These are phyloP conservation scores for Orthosia cruda DNA, from an alignment of 2,888 invertebrate genomes.

Conservation along the genomic window DNA sequence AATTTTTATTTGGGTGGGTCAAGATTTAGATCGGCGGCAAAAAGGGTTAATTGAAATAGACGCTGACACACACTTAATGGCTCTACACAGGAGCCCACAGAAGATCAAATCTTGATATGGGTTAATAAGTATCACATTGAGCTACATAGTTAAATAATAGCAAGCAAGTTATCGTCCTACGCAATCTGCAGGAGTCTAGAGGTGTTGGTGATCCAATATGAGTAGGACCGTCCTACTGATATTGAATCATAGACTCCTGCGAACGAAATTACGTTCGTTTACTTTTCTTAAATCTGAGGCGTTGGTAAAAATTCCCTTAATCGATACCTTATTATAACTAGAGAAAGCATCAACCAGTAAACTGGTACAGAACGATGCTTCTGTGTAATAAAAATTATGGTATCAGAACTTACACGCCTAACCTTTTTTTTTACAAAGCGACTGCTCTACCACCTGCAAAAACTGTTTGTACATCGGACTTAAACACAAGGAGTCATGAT, in stretches of 20 bases:
- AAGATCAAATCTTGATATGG: background rate
- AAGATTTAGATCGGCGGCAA: background rate
- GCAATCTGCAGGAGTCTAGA: too few species aligned
- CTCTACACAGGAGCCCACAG: background rate
- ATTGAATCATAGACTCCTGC: background rate
- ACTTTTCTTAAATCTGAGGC: too few species aligned
- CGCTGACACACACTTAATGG: background rate
- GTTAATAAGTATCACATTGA: background rate
- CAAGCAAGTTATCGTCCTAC: background rate
- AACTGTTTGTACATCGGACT: background rate
- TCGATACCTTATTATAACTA: background rate
- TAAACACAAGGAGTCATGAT: background rate
- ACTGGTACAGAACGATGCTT: background rate
- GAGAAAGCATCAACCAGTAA: background rate
- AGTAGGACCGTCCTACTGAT: too few species aligned
- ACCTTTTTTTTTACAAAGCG: background rate
- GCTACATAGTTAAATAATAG: background rate
- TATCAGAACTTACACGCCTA: background rate
- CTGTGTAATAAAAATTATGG: background rate
- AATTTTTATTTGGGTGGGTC: background rate
- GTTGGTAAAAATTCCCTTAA: too few species aligned
- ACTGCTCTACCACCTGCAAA: constrained; percentile 4
- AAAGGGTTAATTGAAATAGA: background rate
- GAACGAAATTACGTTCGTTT: background rate
- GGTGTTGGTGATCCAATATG: too few species aligned